These are phyloP conservation scores for Lasiurus borealis DNA, from an alignment of 2,113 vertebrate genomes.

Conservation along the genomic window DNA sequence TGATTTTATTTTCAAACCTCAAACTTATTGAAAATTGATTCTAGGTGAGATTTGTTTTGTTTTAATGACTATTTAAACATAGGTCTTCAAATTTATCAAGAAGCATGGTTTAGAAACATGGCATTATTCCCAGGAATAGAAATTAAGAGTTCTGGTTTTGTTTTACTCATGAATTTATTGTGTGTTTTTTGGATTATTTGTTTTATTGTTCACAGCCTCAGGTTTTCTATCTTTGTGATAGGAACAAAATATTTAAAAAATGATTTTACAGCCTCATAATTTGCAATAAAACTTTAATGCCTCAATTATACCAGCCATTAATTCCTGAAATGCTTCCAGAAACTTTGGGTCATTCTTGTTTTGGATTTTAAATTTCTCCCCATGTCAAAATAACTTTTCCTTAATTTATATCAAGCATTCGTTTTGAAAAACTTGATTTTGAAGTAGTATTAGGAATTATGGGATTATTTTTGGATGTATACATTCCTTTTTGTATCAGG, in stretches of 20 bases:
- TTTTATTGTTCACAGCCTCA: slow-evolving; percentile 22
- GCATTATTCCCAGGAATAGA: neutral
- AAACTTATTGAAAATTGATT: slow-evolving; percentile 21
- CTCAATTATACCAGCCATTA: neutral
- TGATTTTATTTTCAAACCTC: neutral
- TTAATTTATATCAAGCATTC: slow-evolving; percentile 19
- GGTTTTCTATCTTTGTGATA: slow-evolving; percentile 18
- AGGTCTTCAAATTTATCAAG: neutral
- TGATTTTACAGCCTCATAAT: slow-evolving; percentile 15
- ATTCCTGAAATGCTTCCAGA: neutral
- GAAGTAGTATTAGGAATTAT: slow-evolving; percentile 9
- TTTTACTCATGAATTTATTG: neutral
- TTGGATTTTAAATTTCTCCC: slow-evolving; percentile 49
- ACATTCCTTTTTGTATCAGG: neutral
- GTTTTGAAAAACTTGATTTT: slow-evolving; percentile 21
- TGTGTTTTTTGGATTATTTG: neutral
- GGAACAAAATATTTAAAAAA: slow-evolving; percentile 4
- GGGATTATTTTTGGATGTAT: neutral
- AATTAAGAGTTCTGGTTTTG: neutral
- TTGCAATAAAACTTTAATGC: neutral
- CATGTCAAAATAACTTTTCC: neutral
- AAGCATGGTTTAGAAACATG: neutral
- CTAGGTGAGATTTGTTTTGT: slow-evolving; percentile 12
- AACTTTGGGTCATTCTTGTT: slow-evolving; percentile 18
- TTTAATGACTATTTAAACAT: neutral